These are phyloP conservation scores for Epinephelus fuscoguttatus DNA, from an alignment of 2,113 vertebrate genomes.

Conservation along the genomic window DNA sequence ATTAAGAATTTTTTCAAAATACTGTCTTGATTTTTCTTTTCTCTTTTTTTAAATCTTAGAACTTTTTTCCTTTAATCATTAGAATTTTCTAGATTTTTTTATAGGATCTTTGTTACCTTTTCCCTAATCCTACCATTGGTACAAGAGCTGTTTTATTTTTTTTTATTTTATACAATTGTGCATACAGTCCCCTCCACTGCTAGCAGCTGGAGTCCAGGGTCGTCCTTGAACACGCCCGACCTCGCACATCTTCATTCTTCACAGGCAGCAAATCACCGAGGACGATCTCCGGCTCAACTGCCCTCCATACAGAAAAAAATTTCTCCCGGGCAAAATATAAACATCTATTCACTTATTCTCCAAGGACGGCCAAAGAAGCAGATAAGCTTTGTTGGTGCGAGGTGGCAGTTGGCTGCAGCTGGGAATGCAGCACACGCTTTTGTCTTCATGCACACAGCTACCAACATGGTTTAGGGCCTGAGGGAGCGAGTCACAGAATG, in stretches of 20 bases:
- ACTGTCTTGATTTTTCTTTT: background rate
- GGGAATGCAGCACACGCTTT: constrained; percentile 31
- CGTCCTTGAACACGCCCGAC: constrained; percentile 63
- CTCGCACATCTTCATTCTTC: constrained; percentile 53
- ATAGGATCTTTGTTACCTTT: background rate
- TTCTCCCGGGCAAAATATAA: constrained; percentile 44
- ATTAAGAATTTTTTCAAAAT: background rate
- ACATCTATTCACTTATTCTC: constrained; percentile 36
- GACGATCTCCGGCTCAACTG: constrained; percentile 28
- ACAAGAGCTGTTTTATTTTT: background rate
- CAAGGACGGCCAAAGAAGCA: constrained; percentile 50
- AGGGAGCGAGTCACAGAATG: constrained; percentile 29
- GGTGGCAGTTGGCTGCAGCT: constrained; percentile 36
- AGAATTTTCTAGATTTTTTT: background rate
- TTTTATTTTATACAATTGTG: background rate
- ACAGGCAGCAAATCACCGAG: constrained; percentile 50
- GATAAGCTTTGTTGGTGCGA: constrained; percentile 42
- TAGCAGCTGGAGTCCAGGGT: constrained; percentile 6
- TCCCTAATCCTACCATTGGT: background rate
- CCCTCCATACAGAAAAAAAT: constrained; percentile 5
- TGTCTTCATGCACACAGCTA: constrained; percentile 24
- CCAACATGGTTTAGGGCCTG: constrained; percentile 8
- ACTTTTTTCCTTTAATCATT: too few species aligned
- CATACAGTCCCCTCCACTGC: constrained; percentile 5
- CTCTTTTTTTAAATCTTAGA: background rate